Evolutionary conservation across 1,140 invertebrate species (phyloP), one percentile per base, ranked within the genome.

Genomic region (Amphibalanus amphitrite): DNA sequence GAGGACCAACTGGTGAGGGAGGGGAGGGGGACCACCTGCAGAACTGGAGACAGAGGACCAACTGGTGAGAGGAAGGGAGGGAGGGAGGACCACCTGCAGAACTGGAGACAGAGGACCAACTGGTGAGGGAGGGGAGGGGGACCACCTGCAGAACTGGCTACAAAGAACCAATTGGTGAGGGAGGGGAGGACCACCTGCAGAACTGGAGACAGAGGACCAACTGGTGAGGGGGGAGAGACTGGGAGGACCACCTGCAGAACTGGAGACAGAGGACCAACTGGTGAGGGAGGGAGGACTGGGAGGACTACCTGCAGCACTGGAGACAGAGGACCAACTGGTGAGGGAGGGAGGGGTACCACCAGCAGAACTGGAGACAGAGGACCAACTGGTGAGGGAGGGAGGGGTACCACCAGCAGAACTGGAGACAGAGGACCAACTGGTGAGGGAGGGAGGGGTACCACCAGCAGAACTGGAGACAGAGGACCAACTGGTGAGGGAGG

Each of bases 241-340:
- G n/a, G n/a, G n/a, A n/a, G 15, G 75, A 77, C 25, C 81, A 80
- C 72, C 81, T 83, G 0, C 72, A 78, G 69, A 77, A n/a, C n/a
- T 83, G 40, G 77, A 86, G 15, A 82, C 85, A 76, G n/a, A n/a
- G n/a, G 83, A 85, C 64, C 81, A 80, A 72, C 79, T 88, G 20
- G 84, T 87, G 76, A 80, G 81, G 67, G 75, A 79, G 26, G 76
- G 47, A 13, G n/a, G n/a, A n/a, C n/a, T n/a, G 88, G 30, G 80
- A 83, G 72, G 83, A 86, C 71, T 81, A 81, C 71, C 80, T 86
- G 13, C 47, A 59, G 47, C 13, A 13, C 13, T 59, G 47, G 47
- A 13, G 47, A 13, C 47, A 59, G 47, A 59, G 25, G 47, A 59
- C 25, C 25, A 59, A 25, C 47, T 59, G 47, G 47, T 59, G 13